Percentiles rank a stretch among this genome's conserved stretches.
These are phyloP conservation scores for Lutraria lutraria DNA, from an alignment of 2,888 invertebrate species.

Conservation along the genomic window DNA sequence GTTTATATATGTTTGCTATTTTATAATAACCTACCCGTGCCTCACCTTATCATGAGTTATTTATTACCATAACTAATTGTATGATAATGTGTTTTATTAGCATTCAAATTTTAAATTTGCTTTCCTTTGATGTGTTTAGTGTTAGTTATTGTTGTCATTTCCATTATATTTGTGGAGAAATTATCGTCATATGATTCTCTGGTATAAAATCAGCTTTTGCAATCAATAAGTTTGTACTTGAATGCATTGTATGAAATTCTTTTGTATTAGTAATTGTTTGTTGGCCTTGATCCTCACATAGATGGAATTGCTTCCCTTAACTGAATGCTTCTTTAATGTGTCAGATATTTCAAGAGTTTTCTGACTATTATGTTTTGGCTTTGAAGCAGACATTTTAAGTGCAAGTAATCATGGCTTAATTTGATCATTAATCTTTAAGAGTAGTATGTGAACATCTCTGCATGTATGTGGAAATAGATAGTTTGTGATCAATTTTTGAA, in stretches of 20 bases:
- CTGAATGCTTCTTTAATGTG: neutral
- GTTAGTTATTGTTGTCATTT: conserved; percentile 5
- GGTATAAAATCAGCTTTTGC: neutral
- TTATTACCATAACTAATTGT: neutral
- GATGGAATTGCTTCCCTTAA: conserved; percentile 3
- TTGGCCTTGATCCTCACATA: neutral
- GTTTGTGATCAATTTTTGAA: too few relatives aligned
- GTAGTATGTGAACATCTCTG: neutral
- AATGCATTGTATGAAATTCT: neutral
- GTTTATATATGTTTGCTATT: conserved; percentile 1
- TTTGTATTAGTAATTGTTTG: neutral
- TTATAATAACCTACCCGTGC: conserved; percentile 25
- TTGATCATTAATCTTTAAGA: neutral
- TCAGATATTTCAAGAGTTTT: neutral
- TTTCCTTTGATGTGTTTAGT: neutral
- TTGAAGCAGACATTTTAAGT: neutral
- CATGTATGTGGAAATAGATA: neutral
- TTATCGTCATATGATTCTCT: neutral
- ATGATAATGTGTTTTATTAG: conserved; percentile 9
- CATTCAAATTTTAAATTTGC: conserved; percentile 1
- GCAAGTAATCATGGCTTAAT: conserved; percentile 16
- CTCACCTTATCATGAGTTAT: conserved; percentile 6
- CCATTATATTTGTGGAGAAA: neutral
- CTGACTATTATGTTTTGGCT: neutral
- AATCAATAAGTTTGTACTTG: neutral